These are phyloP conservation scores for Drosophila kurseongensis DNA, from an alignment of 1,140 invertebrate genomes.

Conservation along the genomic window DNA sequence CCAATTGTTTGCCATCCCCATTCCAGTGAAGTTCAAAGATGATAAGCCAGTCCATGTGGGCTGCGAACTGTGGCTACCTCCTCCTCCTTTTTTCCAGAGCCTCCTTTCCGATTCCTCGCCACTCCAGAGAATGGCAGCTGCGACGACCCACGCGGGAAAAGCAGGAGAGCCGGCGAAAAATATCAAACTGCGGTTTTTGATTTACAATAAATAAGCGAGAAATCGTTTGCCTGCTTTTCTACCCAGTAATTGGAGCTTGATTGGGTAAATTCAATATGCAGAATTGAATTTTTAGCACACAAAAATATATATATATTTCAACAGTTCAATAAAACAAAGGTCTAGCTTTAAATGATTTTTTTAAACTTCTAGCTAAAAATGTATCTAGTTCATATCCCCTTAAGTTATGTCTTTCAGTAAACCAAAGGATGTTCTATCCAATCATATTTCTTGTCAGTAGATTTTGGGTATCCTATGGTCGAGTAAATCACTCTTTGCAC, in stretches of 20 bases:
- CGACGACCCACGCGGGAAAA: conserved; percentile 32
- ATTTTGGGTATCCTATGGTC: background rate
- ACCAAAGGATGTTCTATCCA: too few relatives aligned
- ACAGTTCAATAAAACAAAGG: too few relatives aligned
- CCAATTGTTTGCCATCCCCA: conserved; percentile 14
- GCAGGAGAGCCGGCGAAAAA: conserved; percentile 12
- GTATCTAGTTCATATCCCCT: too few relatives aligned
- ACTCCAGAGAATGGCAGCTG: conserved; percentile 40
- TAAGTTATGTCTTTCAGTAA: too few relatives aligned
- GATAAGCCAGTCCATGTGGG: conserved; percentile 34
- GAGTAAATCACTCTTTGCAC: background rate
- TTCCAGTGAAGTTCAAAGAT: conserved; percentile 40
- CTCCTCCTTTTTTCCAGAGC: background rate
- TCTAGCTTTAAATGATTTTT: too few relatives aligned
- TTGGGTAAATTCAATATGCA: too few relatives aligned
- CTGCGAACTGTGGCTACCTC: conserved; percentile 8
- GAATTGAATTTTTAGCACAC: too few relatives aligned
- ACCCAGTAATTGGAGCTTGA: background rate
- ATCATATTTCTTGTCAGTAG: too few relatives aligned
- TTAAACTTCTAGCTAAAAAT: too few relatives aligned
- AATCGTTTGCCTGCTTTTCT: background rate
- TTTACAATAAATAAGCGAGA: conserved; percentile 36
- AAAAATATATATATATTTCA: too few relatives aligned
- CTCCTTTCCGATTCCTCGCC: conserved; percentile 24
- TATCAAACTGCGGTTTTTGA: conserved; percentile 40